phyloP scores from a whole-genome alignment of 2,113 vertebrate genomes.

The Astur gentilis region DNA sequence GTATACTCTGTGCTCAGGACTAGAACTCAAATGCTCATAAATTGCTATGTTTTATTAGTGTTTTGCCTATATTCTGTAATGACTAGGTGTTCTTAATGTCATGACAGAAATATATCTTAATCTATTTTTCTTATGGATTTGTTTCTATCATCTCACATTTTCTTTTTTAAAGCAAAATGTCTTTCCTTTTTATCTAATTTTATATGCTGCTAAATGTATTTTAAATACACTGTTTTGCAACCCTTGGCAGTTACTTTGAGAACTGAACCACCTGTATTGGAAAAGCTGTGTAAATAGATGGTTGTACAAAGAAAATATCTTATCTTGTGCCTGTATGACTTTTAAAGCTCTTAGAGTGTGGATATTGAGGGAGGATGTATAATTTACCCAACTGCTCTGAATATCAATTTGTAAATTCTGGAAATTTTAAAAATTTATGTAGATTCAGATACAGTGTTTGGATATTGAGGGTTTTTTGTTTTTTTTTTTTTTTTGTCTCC shows the following conservation, averaged over 20 bases:
- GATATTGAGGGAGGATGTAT: slow-evolving; percentile 70
- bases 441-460: slow-evolving; percentile 68
- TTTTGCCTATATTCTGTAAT: slow-evolving; percentile 62
- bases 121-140: slow-evolving; percentile 73
- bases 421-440: slow-evolving; percentile 73
- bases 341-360: slow-evolving; percentile 70
- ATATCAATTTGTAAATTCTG: slow-evolving; percentile 81
- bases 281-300: slow-evolving; percentile 78
- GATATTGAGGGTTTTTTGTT: slow-evolving; percentile 44
- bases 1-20: slow-evolving; percentile 72
- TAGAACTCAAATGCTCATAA: slow-evolving; percentile 56
- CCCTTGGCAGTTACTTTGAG: slow-evolving; percentile 63
- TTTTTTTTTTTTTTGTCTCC: slow-evolving; percentile 25
- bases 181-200: slow-evolving; percentile 73
- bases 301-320: slow-evolving; percentile 75
- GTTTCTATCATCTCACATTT: slow-evolving; percentile 67
- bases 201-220: slow-evolving; percentile 82
- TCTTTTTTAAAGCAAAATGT: slow-evolving; percentile 65
- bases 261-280: slow-evolving; percentile 64
- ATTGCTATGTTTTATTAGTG: slow-evolving; percentile 50
- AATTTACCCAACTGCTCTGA: slow-evolving; percentile 72
- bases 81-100: slow-evolving; percentile 53
- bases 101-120: slow-evolving; percentile 56
- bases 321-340: slow-evolving; percentile 72
- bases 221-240: slow-evolving; percentile 73